Base-by-base conservation (phyloP, 2,888 invertebrate genomes). In the Carterocephalus palaemon region DNA sequence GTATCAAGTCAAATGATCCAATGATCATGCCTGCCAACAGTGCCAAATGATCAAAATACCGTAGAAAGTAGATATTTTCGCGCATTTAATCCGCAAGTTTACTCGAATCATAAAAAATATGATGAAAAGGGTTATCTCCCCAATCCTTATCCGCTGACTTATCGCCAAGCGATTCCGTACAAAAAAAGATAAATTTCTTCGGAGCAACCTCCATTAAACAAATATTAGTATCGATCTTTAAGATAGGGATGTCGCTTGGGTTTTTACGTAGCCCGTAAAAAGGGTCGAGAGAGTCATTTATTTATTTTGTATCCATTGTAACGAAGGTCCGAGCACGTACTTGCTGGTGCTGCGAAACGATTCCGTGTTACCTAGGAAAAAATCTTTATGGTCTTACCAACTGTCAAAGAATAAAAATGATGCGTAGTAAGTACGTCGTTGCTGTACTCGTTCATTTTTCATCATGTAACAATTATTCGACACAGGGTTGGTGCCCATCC, bases 181-280 rank as follows among this genome's bases (percentile, higher is more conserved):
- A 23, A 43, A 43, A 34, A 43, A 43, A 43, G 28, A 43, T 39
- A 40, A 46, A 42, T 39, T 39, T 41, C 40, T 37, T 24, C 28
- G 37, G 29, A 31, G 15, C 23, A 46, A 57, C 67, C 64, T 63
- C 62, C 64, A 67, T 74, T 74, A 73, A 75, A 66, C 64, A 73
- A 72, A 73, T 70, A 75, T 73, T 68, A 70, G 64, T 67, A 67
- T 65, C 62, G 61, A 61, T 63, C 60, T 62, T 59, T 60, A 59
- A 64, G 60, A 67, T 68, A 62, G 63, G 56, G 56, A 63, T 67
- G 65, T 72, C 71, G 62, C 61, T 64, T 51, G 54, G 49, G 57
- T 53, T 67, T 73, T 75, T 75, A 72, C 66, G 70, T 62, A 53
- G 46, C 43, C 57, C 60, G 62, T 62, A 66, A 66, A 69, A 59